Conservation (phyloP, 2,888 invertebrate genomes). For the Ferdinandea cuprea region DNA sequence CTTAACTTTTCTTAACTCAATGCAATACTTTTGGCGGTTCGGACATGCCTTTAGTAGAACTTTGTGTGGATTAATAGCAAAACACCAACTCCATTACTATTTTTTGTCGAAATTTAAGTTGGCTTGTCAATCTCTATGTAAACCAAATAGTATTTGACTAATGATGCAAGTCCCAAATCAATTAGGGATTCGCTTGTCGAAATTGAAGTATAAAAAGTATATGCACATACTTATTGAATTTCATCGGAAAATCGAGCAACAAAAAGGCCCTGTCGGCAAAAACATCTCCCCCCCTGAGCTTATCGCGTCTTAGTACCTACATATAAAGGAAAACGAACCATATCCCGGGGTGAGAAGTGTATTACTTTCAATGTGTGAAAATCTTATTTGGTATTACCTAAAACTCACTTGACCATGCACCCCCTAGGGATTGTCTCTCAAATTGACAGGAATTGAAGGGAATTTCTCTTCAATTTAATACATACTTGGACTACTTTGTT, state of each 20-base stretch:
- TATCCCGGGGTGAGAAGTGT: constrained; percentile 49
- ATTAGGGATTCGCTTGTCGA: constrained; percentile 68
- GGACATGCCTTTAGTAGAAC: too few species aligned
- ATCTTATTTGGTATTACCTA: constrained; percentile 73
- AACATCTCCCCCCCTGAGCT: constrained; percentile 49
- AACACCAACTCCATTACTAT: too few species aligned
- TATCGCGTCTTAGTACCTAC: too few species aligned
- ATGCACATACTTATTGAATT: constrained; percentile 40
- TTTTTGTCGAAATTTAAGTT: too few species aligned
- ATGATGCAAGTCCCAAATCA: constrained; percentile 68
- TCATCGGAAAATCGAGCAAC: constrained; percentile 13
- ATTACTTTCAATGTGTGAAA: constrained; percentile 75
- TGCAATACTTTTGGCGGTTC: too few species aligned
- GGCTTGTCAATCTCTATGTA: not conserved
- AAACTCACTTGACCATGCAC: constrained; percentile 74
- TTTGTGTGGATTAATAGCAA: too few species aligned
- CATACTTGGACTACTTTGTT: constrained; percentile 41
- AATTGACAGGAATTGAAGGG: constrained; percentile 75
- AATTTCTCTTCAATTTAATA: constrained; percentile 72
- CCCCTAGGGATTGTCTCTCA: constrained; percentile 69
- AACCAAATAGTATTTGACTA: constrained; percentile 39
- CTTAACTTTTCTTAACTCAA: too few species aligned
- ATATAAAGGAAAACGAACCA: constrained; percentile 50
- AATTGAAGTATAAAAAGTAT: constrained; percentile 5
- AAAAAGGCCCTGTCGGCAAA: constrained; percentile 46